phyloP scores from a whole-genome alignment of 2,113 vertebrate genomes.

The Pseudorectes ferrugineus region DNA sequence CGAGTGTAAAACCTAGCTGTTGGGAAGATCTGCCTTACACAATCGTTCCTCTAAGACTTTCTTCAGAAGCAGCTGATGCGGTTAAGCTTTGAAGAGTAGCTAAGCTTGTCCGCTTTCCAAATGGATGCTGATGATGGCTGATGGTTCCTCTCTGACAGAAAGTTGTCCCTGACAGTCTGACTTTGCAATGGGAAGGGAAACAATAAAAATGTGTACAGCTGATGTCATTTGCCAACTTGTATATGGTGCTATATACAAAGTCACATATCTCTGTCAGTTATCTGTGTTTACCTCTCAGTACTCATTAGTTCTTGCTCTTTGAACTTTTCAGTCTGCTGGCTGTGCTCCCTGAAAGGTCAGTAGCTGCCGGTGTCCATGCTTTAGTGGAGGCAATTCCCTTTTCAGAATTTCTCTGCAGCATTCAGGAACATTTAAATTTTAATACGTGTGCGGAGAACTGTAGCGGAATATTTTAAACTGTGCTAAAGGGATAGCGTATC shows the following conservation, averaged over 20 bases:
- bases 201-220: not conserved
- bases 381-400: not conserved
- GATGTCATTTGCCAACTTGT: not conserved
- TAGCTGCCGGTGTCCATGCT: not conserved
- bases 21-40: not conserved
- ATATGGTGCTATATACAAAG: not conserved
- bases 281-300: not conserved
- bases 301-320: not conserved
- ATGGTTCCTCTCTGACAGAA: not conserved
- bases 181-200: not conserved
- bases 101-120: not conserved
- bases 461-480: not conserved
- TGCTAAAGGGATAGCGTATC: fast-evolving
- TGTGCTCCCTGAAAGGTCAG: not conserved
- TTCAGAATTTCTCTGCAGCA: not conserved
- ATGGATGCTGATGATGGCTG: not conserved
- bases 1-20: not conserved
- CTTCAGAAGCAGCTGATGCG: not conserved
- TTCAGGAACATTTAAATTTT: not conserved
- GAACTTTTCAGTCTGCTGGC: not conserved
- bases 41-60: not conserved
- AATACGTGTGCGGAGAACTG: not conserved
- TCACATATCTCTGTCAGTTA: not conserved
- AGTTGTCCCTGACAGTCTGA: not conserved
- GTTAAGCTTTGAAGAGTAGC: not conserved